Evolutionary conservation across 2,113 vertebrate species (phyloP).

Genomic region (Fregetta grallaria): DNA sequence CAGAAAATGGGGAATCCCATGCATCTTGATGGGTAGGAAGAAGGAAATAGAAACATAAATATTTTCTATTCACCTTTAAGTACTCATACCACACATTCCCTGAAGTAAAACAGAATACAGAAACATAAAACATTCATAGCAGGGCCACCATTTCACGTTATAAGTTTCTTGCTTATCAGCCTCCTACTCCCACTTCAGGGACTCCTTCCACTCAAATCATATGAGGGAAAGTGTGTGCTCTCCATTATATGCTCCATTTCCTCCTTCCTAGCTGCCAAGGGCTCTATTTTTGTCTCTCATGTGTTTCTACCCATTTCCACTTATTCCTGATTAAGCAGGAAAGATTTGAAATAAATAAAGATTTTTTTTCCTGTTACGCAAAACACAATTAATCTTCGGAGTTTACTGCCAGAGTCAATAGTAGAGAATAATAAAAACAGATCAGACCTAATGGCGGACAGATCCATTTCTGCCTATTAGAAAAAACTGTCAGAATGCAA

Average conservation of each 20-base stretch:
- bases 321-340: not conserved
- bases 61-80: not conserved
- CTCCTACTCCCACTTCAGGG: not conserved
- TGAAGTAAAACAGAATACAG: not conserved
- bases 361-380: not conserved
- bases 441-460: not conserved
- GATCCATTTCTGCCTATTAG: not conserved
- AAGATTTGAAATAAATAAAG: not conserved
- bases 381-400: not conserved
- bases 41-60: not conserved
- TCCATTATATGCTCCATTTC: not conserved
- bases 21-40: not conserved
- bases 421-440: not conserved
- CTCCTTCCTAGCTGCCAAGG: not conserved
- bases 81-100: not conserved
- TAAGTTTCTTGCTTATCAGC: not conserved
- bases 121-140: not conserved
- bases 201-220: not conserved
- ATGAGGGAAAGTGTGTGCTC: not conserved
- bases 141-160: not conserved
- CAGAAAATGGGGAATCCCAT: not conserved
- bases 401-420: not conserved
- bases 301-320: not conserved
- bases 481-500: not conserved
- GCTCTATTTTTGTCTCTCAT: not conserved